Percentiles rank a stretch among this genome's conserved stretches.
These are phyloP conservation scores for Gobiocypris rarus DNA, from an alignment of 2,113 vertebrate genomes.

Conservation along the genomic window DNA sequence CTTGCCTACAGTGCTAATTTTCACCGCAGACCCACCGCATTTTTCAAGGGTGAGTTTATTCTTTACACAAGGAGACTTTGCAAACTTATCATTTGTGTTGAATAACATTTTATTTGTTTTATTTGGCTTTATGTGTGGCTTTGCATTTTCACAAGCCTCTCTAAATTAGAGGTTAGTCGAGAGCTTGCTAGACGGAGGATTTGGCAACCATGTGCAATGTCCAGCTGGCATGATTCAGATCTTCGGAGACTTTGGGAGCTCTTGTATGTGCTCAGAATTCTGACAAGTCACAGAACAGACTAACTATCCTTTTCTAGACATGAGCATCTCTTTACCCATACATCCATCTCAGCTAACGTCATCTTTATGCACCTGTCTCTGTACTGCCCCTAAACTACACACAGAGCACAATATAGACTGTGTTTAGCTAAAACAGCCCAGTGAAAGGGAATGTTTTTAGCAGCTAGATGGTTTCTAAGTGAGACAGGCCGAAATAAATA, in stretches of 20 bases:
- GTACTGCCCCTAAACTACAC: slow-evolving; percentile 2
- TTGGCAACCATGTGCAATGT: slow-evolving; percentile 50
- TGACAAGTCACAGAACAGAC: slow-evolving; percentile 61
- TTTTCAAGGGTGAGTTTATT: not conserved
- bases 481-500: slow-evolving; percentile 42
- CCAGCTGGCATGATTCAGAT: slow-evolving; percentile 64
- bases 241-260: slow-evolving; percentile 66
- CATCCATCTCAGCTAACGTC: slow-evolving; percentile 25
- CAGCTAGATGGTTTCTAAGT: slow-evolving; percentile 13
- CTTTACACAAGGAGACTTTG: not conserved
- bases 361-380: slow-evolving; percentile 36
- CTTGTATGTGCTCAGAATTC: slow-evolving; percentile 72
- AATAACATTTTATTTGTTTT: slow-evolving; percentile 34
- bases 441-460: not conserved
- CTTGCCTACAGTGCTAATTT: not conserved
- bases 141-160: slow-evolving; percentile 20
- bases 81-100: slow-evolving; percentile 9
- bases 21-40: not conserved
- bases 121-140: slow-evolving; percentile 33
- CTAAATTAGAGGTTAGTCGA: not conserved
- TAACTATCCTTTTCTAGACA: slow-evolving; percentile 31
- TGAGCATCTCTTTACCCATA: slow-evolving; percentile 27
- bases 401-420: slow-evolving; percentile 33
- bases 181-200: slow-evolving; percentile 23
- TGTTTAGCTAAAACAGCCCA: slow-evolving; percentile 1